These are phyloP conservation scores for Eilema griseolum DNA, from an alignment of 2,888 invertebrate genomes.

Conservation along the genomic window DNA sequence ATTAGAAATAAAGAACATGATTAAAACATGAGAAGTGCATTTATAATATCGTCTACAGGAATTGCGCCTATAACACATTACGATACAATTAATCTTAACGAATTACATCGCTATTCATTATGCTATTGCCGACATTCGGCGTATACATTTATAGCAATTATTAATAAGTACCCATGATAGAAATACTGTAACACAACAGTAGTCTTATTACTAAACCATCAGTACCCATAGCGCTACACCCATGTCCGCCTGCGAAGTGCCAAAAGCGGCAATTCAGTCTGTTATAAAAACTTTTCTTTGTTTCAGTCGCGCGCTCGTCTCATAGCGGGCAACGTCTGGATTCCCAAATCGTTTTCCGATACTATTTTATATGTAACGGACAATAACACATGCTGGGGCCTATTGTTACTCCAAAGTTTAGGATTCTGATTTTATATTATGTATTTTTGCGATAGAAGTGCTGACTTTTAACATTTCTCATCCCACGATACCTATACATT, in stretches of 20 bases:
- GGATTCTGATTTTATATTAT: constrained; percentile 50
- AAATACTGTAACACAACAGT: not conserved
- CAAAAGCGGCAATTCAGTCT: constrained; percentile 64
- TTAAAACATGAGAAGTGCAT: not conserved
- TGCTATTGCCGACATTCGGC: too few relatives aligned
- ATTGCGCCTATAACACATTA: not conserved
- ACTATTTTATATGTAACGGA: constrained; percentile 79
- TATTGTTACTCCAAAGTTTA: constrained; percentile 56
- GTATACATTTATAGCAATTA: too few relatives aligned
- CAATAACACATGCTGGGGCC: constrained; percentile 74
- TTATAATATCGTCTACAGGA: not conserved
- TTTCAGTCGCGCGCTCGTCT: constrained; percentile 66
- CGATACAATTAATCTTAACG: not conserved
- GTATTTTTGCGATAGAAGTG: not conserved
- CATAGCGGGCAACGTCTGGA: constrained; percentile 63
- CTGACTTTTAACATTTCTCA: too few relatives aligned
- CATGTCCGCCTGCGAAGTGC: constrained; percentile 14
- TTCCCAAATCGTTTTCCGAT: constrained; percentile 82
- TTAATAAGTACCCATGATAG: not conserved
- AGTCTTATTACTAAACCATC: constrained; percentile 13
- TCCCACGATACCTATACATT: too few relatives aligned
- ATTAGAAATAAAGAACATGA: not conserved
- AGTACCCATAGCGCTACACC: not conserved
- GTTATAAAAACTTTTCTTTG: constrained; percentile 81
- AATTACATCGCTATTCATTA: too few relatives aligned